Evolutionary conservation across 2,888 invertebrate species (phyloP), one percentile per base, ranked within the genome.

Genomic region (Drosophila testacea): DNA sequence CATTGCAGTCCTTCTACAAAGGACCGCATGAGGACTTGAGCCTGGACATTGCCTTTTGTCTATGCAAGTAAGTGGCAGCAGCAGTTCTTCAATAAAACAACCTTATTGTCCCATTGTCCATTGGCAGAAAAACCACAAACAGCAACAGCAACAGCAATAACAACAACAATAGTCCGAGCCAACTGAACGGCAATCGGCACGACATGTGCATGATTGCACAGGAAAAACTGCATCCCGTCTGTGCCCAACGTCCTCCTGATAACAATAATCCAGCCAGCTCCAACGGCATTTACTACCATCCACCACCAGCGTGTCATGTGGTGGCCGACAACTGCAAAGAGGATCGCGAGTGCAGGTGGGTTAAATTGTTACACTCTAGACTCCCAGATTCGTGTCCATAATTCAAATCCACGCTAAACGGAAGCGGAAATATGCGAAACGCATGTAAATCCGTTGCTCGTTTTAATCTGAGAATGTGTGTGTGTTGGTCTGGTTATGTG

Each of bases 121-220:
- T 44, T 65, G 54, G 51, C 76, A 97, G 97, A 93, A 97, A 97
- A 95, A 96, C 96, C 38, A 96, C 96, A 90, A 78, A 69, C 59
- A 59, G 52, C 41, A 55, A 44, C 48, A 28, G 28, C 61, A 60
- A 47, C 36, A 32, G 7, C 32, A 32, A 32, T 9, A 32, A 32
- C 32, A 32, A 59, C 39, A 59, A 50, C 50, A 65, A 72, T 36
- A 71, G 77, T 46, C 75, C 76, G 27, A 75, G 56, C 65, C 89
- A 75, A 69, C 85, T 81, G 70, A 87, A 65, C 56, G 71, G 67
- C 69, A 96, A 96, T 93, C 96, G 96, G 85, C 95, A 96, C 91
- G 97, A 97, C 91, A 95, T 96, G 74, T 98, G 98, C 93, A 95
- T 97, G 94, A 94, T 96, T 87, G 97, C 98, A 72, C 97, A 97